Conservation (phyloP, 2,888 invertebrate genomes). For the Kryphioiulus occultus region DNA sequence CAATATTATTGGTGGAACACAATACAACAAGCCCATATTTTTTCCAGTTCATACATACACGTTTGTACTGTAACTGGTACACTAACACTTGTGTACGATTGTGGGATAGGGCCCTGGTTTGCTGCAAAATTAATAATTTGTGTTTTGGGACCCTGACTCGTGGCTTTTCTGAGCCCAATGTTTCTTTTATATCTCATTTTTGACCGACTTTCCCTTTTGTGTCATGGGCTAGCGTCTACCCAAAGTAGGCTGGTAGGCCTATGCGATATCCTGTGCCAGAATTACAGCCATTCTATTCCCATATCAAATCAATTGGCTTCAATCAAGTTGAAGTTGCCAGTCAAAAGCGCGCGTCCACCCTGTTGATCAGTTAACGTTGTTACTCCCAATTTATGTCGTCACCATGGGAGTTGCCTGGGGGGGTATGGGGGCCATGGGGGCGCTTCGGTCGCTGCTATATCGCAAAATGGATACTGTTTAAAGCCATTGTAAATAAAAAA, state of each 20-base stretch:
- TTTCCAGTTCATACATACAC: too few relatives aligned
- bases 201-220: background rate
- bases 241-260: background rate
- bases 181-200: background rate
- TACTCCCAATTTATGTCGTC: background rate
- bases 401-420: background rate
- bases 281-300: conserved; percentile 9
- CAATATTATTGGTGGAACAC: too few relatives aligned
- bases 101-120: too few relatives aligned
- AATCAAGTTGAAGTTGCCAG: background rate
- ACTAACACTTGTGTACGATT: too few relatives aligned
- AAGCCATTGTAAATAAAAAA: background rate
- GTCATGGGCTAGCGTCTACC: background rate
- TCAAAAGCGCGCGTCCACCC: conserved; percentile 24
- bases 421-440: background rate
- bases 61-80: too few relatives aligned
- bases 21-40: too few relatives aligned
- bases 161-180: too few relatives aligned
- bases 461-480: conserved; percentile 25
- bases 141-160: too few relatives aligned
- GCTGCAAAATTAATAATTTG: too few relatives aligned
- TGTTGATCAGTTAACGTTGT: conserved; percentile 8
- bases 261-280: conserved; percentile 11
- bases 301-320: conserved; percentile 31
- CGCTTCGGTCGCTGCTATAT: too few relatives aligned